Evolutionary conservation across 37 sponge, comb jelly and placozoan genomes (phyloP), one percentile per base, ranked within the genome.

Genomic region (Aplysina aerophoba): DNA sequence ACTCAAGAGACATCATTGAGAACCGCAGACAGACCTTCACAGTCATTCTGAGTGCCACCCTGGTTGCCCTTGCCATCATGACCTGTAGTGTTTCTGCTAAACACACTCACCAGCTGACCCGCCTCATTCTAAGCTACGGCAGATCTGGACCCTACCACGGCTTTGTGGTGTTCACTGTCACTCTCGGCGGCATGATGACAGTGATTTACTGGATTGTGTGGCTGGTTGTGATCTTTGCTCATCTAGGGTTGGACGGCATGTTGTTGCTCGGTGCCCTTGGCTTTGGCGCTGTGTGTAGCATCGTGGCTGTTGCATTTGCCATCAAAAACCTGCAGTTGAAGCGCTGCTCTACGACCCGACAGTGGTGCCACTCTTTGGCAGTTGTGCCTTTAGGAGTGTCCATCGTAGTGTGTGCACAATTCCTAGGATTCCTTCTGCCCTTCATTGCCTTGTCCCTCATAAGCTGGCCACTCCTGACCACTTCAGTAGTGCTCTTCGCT

Each of bases 161-260:
- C 78, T 75, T 39, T 75, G 54, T 75, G 21, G 78, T 75, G 78
- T 75, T 75, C 53, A 36, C 4, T 41, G 31, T 75, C 40, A 44
- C 37, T 22, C 40, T 75, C 24, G 78, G 78, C 24, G 41, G 78
- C 37, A 36, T 50, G n/a, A 21, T 75, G 53, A 75, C 78, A 1
- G 41, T 21, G 24, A 11, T 3, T 8, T 16, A 41, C 24, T 75
- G 78, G 78, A 24, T 75, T 30, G 78, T 40, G 53, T 75, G 78
- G 78, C 50, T 75, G 6, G n/a, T 50, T 37, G 53, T 75, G 24
- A 44, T 75, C 1, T 75, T 75, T 75, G 78, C 40, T 21, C 6
- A 25, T 14, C 16, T 24, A 41, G 37, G 39, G 5, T 21, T 22
- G 41, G 71, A 75, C 16, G 54, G 54, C 1, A 41, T 53, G 78